A percentile compares a stretch with the other conserved stretches of the same genome.
Conservation (phyloP, 2,797 vertebrate genomes). For the Sarcophilus harrisii region DNA sequence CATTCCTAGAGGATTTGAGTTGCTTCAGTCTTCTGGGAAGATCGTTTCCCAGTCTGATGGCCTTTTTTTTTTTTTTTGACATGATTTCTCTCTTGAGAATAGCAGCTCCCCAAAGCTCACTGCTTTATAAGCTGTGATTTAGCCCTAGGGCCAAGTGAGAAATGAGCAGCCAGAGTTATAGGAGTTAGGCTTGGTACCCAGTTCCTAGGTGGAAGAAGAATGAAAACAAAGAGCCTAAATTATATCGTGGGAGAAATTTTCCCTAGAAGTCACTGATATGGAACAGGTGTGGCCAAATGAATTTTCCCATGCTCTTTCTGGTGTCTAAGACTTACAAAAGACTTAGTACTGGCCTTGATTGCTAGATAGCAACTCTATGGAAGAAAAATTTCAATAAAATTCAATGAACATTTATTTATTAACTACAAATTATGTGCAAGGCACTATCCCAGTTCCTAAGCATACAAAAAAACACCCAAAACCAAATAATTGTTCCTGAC, state of each 20-base stretch:
- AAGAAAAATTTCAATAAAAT: background rate
- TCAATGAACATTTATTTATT: background rate
- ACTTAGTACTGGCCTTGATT: conserved; percentile 48
- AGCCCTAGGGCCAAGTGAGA: background rate
- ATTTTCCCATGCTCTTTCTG: conserved; percentile 43
- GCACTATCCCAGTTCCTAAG: background rate
- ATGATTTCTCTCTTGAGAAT: conserved; percentile 32
- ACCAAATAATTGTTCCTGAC: background rate
- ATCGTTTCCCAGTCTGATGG: background rate
- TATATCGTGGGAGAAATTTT: background rate
- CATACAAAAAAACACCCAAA: too few species aligned
- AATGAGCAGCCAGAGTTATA: background rate
- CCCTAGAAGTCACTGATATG: conserved; percentile 20
- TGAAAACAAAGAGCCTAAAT: background rate
- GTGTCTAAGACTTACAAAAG: conserved; percentile 52
- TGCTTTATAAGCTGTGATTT: background rate
- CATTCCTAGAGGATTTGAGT: background rate
- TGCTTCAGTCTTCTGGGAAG: background rate
- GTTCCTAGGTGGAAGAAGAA: conserved; percentile 36
- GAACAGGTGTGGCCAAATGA: conserved; percentile 30
- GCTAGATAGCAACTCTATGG: background rate
- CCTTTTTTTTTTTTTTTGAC: conserved; percentile 52
- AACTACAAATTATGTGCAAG: background rate
- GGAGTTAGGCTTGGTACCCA: background rate
- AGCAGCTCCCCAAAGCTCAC: conserved; percentile 11